Evolutionary conservation across 1,140 invertebrate species (phyloP).

Genomic region (Eulimnadia texana): DNA sequence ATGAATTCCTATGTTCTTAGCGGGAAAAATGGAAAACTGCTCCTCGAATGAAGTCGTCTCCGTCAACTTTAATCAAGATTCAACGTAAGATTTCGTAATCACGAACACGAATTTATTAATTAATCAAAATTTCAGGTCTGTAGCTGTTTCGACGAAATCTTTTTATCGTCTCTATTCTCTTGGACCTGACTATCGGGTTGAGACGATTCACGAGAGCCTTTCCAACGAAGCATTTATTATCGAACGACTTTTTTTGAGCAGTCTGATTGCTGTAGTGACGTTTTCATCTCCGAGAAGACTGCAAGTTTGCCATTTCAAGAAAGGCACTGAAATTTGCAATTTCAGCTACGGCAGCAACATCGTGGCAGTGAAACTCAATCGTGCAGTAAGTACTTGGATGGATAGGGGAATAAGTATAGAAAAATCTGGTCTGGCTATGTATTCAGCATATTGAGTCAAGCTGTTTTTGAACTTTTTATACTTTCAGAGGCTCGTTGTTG

Average conservation of each 20-base stretch:
- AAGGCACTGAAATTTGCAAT: slow-evolving; percentile 95
- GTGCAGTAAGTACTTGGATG: slow-evolving; percentile 52
- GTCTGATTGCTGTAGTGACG: slow-evolving; percentile 87
- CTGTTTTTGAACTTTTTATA: slow-evolving; percentile 14
- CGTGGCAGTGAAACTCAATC: slow-evolving; percentile 87
- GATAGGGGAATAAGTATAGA: too few relatives aligned
- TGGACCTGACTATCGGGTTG: slow-evolving; percentile 65
- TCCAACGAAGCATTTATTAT: slow-evolving; percentile 72
- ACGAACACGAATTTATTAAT: slow-evolving; percentile 10
- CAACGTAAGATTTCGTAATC: slow-evolving; percentile 51
- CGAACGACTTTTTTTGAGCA: slow-evolving; percentile 91
- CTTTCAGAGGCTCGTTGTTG: slow-evolving; percentile 79
- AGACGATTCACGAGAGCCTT: slow-evolving; percentile 74
- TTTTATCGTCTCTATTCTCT: slow-evolving; percentile 81
- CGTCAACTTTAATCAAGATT: slow-evolving; percentile 90
- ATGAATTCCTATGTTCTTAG: too few relatives aligned
- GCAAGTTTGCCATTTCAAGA: slow-evolving; percentile 95
- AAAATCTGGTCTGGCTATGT: too few relatives aligned
- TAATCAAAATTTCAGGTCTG: slow-evolving; percentile 49
- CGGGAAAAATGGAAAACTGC: not conserved
- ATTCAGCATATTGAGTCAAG: too few relatives aligned
- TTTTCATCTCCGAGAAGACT: slow-evolving; percentile 79
- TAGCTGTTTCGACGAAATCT: slow-evolving; percentile 75
- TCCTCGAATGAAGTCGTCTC: slow-evolving; percentile 38
- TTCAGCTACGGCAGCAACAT: slow-evolving; percentile 97